Percentiles rank a stretch among this genome's conserved stretches.
phyloP scores from a whole-genome alignment of 2,113 vertebrate genomes.

The Actenoides hombroni region DNA sequence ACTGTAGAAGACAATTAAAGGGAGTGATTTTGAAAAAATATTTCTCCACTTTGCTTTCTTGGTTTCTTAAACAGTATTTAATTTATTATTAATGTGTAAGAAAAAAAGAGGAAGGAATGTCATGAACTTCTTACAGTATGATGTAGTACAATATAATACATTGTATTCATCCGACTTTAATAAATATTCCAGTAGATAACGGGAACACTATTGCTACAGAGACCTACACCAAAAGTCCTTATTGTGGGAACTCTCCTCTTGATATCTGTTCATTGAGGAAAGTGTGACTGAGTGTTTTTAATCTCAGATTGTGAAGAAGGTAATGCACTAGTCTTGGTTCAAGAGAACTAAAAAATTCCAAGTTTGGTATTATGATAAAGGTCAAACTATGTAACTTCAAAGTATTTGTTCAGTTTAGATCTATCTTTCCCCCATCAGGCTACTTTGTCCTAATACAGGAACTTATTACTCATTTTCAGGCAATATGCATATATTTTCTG shows the following conservation, averaged over 20 bases:
- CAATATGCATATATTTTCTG: not conserved
- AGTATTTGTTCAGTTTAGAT: not conserved
- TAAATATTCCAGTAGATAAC: not conserved
- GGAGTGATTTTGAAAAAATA: not conserved
- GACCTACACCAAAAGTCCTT: not conserved
- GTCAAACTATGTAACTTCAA: not conserved
- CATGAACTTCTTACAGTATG: not conserved
- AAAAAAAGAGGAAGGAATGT: not conserved
- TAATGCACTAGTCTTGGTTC: not conserved
- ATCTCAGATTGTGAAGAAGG: not conserved
- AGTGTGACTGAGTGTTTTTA: not conserved
- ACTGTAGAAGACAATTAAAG: constrained; percentile 26
- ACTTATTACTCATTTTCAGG: not conserved
- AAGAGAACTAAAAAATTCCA: fast-evolving
- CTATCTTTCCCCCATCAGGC: not conserved
- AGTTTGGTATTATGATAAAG: not conserved
- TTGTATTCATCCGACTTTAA: not conserved
- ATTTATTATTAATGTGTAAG: constrained; percentile 52
- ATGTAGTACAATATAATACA: not conserved
- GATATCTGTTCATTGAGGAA: not conserved
- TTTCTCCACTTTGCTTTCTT: not conserved
- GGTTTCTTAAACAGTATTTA: constrained; percentile 16
- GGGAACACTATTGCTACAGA: not conserved
- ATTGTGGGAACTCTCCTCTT: not conserved
- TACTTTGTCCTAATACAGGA: not conserved